phyloP scores from a whole-genome alignment of 2,113 vertebrate genomes.

The Catharus bicknelli region DNA sequence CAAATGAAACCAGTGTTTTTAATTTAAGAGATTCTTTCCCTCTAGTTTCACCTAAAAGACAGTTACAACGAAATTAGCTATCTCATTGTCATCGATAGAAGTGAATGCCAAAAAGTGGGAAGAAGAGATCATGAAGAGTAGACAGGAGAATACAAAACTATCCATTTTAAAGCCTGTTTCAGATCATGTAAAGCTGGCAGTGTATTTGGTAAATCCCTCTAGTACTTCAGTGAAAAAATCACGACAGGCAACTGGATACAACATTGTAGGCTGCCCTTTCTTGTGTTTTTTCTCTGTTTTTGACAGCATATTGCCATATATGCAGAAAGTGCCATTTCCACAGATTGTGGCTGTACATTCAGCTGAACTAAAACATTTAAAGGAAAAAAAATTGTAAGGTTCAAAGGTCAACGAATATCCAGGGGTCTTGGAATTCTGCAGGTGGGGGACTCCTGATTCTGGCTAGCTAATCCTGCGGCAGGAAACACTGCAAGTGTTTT shows the following conservation, averaged over 20 bases:
- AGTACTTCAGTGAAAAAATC: conserved; percentile 39
- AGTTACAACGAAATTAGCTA: background rate
- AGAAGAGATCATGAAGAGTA: background rate
- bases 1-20: background rate
- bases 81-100: background rate
- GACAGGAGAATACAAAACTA: background rate
- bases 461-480: background rate
- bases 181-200: conserved; percentile 20
- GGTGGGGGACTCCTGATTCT: background rate
- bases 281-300: conserved; percentile 34
- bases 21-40: background rate
- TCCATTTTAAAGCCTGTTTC: background rate
- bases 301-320: background rate
- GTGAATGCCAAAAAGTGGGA: background rate
- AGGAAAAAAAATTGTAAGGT: conserved; percentile 1
- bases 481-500: background rate
- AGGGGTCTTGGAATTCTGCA: background rate
- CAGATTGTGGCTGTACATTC: background rate
- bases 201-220: background rate
- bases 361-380: background rate
- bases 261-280: background rate
- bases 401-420: background rate
- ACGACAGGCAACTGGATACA: conserved; percentile 16
- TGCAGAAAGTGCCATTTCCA: background rate
- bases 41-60: background rate